Conservation (phyloP, 2,113 vertebrate genomes). For the Himantopus leucocephalus region DNA sequence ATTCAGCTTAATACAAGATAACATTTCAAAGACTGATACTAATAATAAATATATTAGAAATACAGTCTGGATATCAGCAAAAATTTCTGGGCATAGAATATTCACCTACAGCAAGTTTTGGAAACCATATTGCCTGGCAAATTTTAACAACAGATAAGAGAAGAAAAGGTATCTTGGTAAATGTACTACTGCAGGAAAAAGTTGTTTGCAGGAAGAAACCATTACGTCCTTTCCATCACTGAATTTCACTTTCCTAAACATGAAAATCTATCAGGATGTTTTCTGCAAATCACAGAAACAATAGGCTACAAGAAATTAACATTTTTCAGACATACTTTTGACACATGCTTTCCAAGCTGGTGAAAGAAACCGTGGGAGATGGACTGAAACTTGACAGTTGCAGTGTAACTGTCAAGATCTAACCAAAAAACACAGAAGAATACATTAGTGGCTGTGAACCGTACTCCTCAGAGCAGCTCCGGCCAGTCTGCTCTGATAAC, state of each 20-base stretch:
- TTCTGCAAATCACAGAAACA: neutral
- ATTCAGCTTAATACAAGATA: neutral
- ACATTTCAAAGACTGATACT: neutral
- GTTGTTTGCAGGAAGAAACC: neutral
- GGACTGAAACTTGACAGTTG: constrained; percentile 9
- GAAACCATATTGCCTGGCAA: neutral
- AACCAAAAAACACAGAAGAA: neutral
- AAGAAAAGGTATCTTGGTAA: neutral
- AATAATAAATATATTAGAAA: neutral
- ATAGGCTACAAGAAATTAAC: neutral
- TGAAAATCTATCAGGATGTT: neutral
- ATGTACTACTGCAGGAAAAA: neutral
- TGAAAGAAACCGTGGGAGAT: neutral
- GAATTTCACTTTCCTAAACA: neutral
- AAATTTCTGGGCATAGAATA: neutral
- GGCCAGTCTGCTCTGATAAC: neutral
- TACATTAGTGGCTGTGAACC: neutral
- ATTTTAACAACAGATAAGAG: neutral
- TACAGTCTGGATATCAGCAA: neutral
- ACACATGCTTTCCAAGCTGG: neutral
- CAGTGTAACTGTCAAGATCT: constrained; percentile 20
- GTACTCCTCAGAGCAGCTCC: neutral
- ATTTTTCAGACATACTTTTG: neutral
- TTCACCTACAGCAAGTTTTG: neutral
- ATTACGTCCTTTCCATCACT: neutral